Percentiles rank a stretch among this genome's conserved stretches.
phyloP scores from a whole-genome alignment of 2,888 invertebrate species.

The Arge pagana region DNA sequence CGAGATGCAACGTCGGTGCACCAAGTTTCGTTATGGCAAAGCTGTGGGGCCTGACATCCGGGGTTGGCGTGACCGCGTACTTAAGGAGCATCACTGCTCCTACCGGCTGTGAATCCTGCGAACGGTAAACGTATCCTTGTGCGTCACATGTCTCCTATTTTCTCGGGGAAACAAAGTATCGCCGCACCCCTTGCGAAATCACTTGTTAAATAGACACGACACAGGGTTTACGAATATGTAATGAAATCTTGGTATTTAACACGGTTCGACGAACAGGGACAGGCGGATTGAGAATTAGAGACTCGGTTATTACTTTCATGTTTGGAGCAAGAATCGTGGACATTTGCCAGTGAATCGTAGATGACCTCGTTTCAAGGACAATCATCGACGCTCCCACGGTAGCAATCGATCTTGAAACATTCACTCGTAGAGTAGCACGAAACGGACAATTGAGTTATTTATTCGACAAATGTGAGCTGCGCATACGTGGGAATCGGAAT shows the following conservation, averaged over 20 bases:
- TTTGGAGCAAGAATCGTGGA: slow-evolving; percentile 8
- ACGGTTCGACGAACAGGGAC: too few species aligned
- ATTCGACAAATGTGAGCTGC: too few species aligned
- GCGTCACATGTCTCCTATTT: too few species aligned
- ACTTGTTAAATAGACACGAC: not conserved
- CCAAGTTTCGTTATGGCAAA: slow-evolving; percentile 74
- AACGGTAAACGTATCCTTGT: too few species aligned
- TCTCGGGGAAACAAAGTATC: too few species aligned
- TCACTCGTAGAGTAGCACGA: too few species aligned
- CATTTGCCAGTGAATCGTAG: slow-evolving; percentile 16
- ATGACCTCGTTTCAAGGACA: slow-evolving; percentile 16
- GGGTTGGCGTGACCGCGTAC: slow-evolving; percentile 71
- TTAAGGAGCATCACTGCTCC: slow-evolving; percentile 87
- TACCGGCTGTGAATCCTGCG: slow-evolving; percentile 82
- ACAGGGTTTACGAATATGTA: not conserved
- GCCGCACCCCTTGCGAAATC: too few species aligned
- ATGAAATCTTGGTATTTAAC: slow-evolving; percentile 4
- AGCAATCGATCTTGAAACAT: too few species aligned
- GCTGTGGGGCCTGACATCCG: slow-evolving; percentile 72
- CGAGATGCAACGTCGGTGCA: slow-evolving; percentile 75
- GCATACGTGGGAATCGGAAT: too few species aligned
- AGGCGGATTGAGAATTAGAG: not conserved
- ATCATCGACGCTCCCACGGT: slow-evolving; percentile 4
- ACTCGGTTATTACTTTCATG: not conserved
- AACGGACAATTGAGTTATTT: too few species aligned